Base-by-base conservation (phyloP, 2,888 invertebrate genomes). In the Tuberolachnus salignus region DNA sequence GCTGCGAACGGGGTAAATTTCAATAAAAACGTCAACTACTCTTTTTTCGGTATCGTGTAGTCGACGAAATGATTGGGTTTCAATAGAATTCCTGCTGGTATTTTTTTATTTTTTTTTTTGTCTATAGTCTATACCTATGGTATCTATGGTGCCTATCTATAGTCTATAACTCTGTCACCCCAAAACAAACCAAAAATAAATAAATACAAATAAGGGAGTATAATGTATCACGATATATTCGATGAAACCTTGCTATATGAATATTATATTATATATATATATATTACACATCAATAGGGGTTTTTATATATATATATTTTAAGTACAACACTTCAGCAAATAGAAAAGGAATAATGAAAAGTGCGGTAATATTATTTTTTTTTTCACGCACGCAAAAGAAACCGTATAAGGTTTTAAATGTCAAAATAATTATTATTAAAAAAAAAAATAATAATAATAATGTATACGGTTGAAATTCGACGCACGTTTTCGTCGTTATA, bases 171-270 rank as follows among this genome's bases (percentile, higher is more conserved):
- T 71, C 19, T 19, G 51, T 21, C 51, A 34, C 72, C 72, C n/a
- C n/a, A n/a, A n/a, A n/a, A n/a, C n/a, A n/a, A n/a, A n/a, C n/a
- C n/a, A n/a, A n/a, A n/a, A n/a, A n/a, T n/a, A n/a, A n/a, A n/a
- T n/a, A n/a, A n/a, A n/a, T n/a, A 34, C 3, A 34, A 34, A 34
- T 6, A 34, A 6, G 34, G 34, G 34, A 34, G 6, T 34, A 34
- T 34, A 34, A 34, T 6, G 34, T 6, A 34, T 51, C 21, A 3
- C 16, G 34, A 34, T 44, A 8, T 46, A 14, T 57, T 19, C n/a
- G 57, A 14, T 21, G 75, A 75, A 75, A 75, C 75, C 75, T 57
- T 75, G 67, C 66, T n/a, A n/a, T n/a, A n/a, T n/a, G 11, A 75
- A 57, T 55, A 51, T 14, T 19, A 71, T 71, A 61, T 16, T 34